These are phyloP conservation scores for Hemichromis elongatus DNA, from an alignment of 2,113 vertebrate species.

Conservation along the genomic window DNA sequence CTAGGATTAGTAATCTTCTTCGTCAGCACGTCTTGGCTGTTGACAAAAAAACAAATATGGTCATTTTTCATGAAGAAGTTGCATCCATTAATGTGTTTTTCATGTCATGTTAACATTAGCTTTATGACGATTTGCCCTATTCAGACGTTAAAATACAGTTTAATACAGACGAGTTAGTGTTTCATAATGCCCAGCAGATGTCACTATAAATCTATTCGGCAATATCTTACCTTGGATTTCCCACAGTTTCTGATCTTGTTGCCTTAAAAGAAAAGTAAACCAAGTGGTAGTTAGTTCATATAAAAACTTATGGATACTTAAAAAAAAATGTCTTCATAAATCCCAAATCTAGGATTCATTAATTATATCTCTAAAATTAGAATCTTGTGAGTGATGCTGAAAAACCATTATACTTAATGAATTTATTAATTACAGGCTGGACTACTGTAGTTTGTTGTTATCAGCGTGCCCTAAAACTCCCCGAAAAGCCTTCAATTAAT, in stretches of 20 bases:
- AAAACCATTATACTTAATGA: too few relatives aligned
- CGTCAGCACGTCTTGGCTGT: conserved; percentile 9
- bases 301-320: not conserved
- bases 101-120: not conserved
- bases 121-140: not conserved
- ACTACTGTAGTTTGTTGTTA: not conserved
- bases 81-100: not conserved
- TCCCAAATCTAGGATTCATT: not conserved
- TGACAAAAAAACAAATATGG: not conserved
- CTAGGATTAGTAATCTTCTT: conserved; percentile 9
- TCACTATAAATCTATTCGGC: not conserved
- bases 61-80: not conserved
- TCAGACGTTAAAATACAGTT: not conserved
- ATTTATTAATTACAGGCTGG: too few relatives aligned
- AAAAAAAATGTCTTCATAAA: not conserved
- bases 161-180: not conserved
- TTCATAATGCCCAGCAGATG: conserved; percentile 20
- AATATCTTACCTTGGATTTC: conserved; percentile 55
- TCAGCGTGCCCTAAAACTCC: not conserved
- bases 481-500: not conserved
- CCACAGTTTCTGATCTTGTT: conserved; percentile 65
- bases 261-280: conserved; percentile 45
- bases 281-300: not conserved
- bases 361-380: not conserved
- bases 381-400: too few relatives aligned